Percentiles rank a stretch among this genome's conserved stretches.
These are phyloP conservation scores for Sphaerophoria rueppellii DNA, from an alignment of 2,888 invertebrate genomes.

Conservation along the genomic window DNA sequence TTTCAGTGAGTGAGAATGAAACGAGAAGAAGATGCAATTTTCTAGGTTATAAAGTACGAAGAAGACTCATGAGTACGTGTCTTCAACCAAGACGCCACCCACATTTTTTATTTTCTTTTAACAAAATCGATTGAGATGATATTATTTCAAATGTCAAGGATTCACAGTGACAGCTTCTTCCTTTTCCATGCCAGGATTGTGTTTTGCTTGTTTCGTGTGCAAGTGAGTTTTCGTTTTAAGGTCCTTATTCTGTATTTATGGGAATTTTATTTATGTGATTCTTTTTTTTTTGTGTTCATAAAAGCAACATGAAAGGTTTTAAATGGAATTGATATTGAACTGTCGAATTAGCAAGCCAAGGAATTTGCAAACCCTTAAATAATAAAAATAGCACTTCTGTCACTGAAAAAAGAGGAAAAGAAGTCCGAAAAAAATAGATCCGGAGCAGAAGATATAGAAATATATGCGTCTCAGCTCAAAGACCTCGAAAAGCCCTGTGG, in stretches of 20 bases:
- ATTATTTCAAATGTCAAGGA: conserved; percentile 70
- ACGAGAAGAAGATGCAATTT: conserved; percentile 32
- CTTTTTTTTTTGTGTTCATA: neutral
- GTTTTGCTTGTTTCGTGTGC: neutral
- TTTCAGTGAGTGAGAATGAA: conserved; percentile 1
- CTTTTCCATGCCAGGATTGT: conserved; percentile 37
- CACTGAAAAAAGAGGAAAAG: too few relatives aligned
- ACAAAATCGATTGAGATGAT: conserved; percentile 64
- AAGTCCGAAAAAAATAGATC: too few relatives aligned
- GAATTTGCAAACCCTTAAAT: conserved; percentile 25
- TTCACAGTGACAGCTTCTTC: conserved; percentile 42
- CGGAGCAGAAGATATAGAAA: too few relatives aligned
- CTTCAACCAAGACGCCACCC: conserved; percentile 13
- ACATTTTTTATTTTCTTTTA: conserved; percentile 17
- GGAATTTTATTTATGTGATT: conserved; percentile 32
- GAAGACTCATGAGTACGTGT: neutral
- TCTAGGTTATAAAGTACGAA: neutral
- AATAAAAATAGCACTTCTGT: too few relatives aligned
- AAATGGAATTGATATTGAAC: neutral
- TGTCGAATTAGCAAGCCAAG: conserved; percentile 57
- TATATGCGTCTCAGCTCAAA: too few relatives aligned
- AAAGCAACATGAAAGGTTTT: neutral
- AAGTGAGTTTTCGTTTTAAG: neutral
- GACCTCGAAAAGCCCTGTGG: too few relatives aligned
- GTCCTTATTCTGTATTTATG: conserved; percentile 42